A percentile compares a stretch with the other conserved stretches of the same genome.
phyloP scores from a whole-genome alignment of 2,888 invertebrate genomes.

The Sphaerolaimus hirsutus region DNA sequence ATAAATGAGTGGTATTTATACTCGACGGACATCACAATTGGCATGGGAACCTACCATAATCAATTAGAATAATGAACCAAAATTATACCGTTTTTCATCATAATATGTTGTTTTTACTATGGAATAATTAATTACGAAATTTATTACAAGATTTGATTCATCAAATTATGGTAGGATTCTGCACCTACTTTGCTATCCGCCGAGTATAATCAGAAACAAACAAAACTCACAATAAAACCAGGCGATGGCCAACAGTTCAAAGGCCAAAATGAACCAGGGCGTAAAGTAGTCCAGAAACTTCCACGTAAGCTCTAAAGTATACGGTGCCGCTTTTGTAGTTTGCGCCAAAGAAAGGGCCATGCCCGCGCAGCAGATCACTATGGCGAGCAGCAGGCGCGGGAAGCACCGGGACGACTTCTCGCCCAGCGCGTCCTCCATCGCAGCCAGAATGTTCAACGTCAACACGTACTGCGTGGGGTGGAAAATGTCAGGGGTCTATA shows the following conservation, averaged over 20 bases:
- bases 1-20: not conserved
- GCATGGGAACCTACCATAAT: no score
- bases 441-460: conserved; percentile 16
- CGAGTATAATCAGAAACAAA: no score
- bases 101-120: no score
- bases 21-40: no score
- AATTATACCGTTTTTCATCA: not conserved
- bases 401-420: conserved; percentile 17
- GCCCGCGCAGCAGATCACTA: conserved; percentile 14
- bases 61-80: no score
- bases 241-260: conserved; percentile 18
- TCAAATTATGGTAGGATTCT: no score
- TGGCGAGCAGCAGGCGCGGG: conserved; percentile 18
- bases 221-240: conserved; percentile 22
- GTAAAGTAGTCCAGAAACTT: conserved; percentile 19
- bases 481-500: no score
- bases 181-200: no score
- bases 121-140: no score
- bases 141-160: no score
- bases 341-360: conserved; percentile 15
- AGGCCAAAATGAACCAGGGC: conserved; percentile 17
- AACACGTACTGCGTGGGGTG: conserved; percentile 19
- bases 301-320: conserved; percentile 17
- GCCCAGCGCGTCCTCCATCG: conserved; percentile 20
- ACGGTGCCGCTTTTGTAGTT: conserved; percentile 18